phyloP scores from a whole-genome alignment of 2,888 invertebrate species.

The Netelia virgata region DNA sequence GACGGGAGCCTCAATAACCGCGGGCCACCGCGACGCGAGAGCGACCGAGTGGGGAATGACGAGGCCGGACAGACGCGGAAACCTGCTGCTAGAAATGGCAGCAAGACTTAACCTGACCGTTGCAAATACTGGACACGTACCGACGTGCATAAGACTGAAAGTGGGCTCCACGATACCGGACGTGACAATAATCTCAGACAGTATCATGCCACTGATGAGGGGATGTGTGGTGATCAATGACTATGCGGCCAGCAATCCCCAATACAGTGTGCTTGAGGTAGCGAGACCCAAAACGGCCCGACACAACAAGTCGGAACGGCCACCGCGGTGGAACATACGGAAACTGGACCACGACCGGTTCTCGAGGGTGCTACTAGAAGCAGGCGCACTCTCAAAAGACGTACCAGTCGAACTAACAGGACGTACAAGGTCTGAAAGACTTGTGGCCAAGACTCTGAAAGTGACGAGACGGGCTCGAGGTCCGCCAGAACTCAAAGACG shows the following conservation, averaged over 20 bases:
- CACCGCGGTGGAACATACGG: conserved; percentile 24
- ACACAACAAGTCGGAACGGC: background rate
- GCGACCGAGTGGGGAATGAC: conserved; percentile 68
- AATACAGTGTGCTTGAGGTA: conserved; percentile 50
- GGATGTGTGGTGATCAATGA: conserved; percentile 53
- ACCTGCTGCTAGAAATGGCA: conserved; percentile 66
- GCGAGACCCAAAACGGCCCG: background rate
- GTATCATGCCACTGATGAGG: background rate
- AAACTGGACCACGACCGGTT: conserved; percentile 20
- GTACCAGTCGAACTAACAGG: conserved; percentile 27
- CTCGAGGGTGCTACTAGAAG: background rate
- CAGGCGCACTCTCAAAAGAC: background rate
- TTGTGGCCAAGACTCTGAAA: conserved; percentile 39
- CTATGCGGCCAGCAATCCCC: conserved; percentile 69
- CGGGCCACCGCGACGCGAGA: conserved; percentile 66
- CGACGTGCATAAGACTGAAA: too few relatives aligned
- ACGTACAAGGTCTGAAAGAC: conserved; percentile 47
- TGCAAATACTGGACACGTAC: too few relatives aligned
- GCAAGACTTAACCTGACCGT: too few relatives aligned
- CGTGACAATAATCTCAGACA: conserved; percentile 36
- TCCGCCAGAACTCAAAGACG: too few relatives aligned
- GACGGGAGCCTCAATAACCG: conserved; percentile 32
- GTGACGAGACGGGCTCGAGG: conserved; percentile 26
- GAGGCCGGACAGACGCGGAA: conserved; percentile 57
- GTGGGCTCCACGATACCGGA: too few relatives aligned